These are phyloP conservation scores for Euphydryas editha DNA, from an alignment of 2,888 invertebrate genomes.

Conservation along the genomic window DNA sequence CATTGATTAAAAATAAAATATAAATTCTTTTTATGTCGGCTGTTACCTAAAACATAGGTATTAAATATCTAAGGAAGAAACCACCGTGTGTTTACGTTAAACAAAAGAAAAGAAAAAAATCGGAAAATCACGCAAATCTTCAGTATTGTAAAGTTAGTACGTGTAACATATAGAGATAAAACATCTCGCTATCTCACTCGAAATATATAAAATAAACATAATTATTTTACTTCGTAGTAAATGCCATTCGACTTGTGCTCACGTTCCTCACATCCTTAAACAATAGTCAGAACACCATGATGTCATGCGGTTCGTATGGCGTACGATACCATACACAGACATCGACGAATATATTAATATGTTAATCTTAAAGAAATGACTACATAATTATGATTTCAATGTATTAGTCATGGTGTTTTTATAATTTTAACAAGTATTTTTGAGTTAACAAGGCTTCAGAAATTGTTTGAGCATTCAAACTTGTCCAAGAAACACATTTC, in stretches of 20 bases:
- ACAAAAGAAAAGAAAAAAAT: too few species aligned
- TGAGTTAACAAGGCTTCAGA: not conserved
- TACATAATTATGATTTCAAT: slow-evolving; percentile 17
- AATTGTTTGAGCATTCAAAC: too few species aligned
- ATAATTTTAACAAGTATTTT: not conserved
- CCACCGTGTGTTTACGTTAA: too few species aligned
- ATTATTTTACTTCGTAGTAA: slow-evolving; percentile 33
- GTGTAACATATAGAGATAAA: slow-evolving; percentile 3
- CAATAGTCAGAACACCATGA: slow-evolving; percentile 34
- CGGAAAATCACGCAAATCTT: not conserved
- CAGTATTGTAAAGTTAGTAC: not conserved
- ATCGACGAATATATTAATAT: slow-evolving; percentile 26
- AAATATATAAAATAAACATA: slow-evolving; percentile 16
- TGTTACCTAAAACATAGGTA: too few species aligned
- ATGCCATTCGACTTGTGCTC: slow-evolving; percentile 33
- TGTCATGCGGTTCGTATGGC: slow-evolving; percentile 33
- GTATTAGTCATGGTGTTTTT: not conserved
- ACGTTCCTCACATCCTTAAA: slow-evolving; percentile 38
- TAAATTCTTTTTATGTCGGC: too few species aligned
- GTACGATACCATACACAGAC: slow-evolving; percentile 16
- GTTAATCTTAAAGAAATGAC: slow-evolving; percentile 24
- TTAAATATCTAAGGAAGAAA: too few species aligned
- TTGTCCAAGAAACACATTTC: too few species aligned
- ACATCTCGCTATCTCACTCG: not conserved
- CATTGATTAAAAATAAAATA: too few species aligned